A percentile compares a stretch with the other conserved stretches of the same genome.
These are phyloP conservation scores for Chloroceryle inda DNA, from an alignment of 2,797 vertebrate species.

Conservation along the genomic window DNA sequence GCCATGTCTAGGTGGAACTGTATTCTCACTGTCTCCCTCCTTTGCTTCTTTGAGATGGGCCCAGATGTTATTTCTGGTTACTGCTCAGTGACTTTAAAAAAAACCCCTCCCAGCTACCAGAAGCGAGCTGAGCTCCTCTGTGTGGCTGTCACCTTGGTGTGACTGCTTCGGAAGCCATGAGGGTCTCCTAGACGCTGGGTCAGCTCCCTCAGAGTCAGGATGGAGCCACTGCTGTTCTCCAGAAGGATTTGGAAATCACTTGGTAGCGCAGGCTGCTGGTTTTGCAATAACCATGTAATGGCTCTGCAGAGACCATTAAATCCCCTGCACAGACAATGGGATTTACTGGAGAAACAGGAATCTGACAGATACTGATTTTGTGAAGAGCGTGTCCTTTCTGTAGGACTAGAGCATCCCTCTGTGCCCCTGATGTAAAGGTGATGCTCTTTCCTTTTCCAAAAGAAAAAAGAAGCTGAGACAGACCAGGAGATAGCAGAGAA, in stretches of 20 bases:
- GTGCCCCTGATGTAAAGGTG: background rate
- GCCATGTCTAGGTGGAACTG: background rate
- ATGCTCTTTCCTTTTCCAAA: background rate
- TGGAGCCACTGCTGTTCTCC: background rate
- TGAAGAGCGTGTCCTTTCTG: background rate
- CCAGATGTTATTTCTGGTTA: background rate
- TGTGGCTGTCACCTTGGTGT: background rate
- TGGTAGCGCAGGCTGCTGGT: background rate
- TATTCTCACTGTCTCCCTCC: background rate
- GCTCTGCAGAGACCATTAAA: background rate
- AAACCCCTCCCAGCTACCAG: too few species aligned
- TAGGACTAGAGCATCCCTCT: background rate
- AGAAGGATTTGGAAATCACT: background rate
- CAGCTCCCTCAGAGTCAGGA: background rate
- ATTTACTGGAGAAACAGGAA: background rate
- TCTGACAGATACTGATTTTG: background rate
- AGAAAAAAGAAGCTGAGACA: background rate
- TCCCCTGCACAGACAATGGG: background rate
- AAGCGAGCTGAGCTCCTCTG: background rate
- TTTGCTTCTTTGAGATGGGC: background rate
- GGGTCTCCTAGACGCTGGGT: background rate
- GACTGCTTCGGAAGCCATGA: background rate
- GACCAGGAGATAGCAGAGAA: background rate
- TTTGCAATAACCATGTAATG: background rate
- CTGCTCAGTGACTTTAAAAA: background rate